Percentiles rank a stretch among this genome's conserved stretches.
phyloP scores from a whole-genome alignment of 2,888 invertebrate genomes.

The Saturnia japonica region DNA sequence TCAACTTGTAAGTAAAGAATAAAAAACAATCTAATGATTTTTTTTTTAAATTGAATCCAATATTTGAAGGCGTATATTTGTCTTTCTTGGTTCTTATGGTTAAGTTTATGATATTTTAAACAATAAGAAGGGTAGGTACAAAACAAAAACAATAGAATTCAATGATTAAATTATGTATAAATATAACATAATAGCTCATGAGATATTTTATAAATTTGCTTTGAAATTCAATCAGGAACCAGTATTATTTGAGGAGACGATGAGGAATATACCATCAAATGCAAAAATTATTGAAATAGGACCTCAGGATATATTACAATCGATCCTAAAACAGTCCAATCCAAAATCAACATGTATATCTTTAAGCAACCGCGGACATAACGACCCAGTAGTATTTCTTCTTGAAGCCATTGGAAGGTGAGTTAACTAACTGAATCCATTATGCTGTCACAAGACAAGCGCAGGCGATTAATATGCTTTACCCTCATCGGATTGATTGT shows the following conservation, averaged over 20 bases:
- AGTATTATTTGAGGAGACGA: slow-evolving; percentile 88
- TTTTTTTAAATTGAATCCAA: neutral
- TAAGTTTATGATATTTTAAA: too few species aligned
- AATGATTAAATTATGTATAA: too few species aligned
- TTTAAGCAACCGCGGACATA: slow-evolving; percentile 84
- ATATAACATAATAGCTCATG: too few species aligned
- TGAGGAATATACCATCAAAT: slow-evolving; percentile 86
- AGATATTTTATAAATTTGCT: neutral
- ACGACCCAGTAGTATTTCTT: slow-evolving; percentile 79
- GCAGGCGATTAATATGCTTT: too few species aligned
- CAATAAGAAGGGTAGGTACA: too few species aligned
- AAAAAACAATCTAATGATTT: neutral
- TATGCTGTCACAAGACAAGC: neutral
- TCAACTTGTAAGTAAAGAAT: slow-evolving; percentile 75
- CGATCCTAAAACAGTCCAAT: slow-evolving; percentile 66
- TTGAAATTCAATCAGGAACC: slow-evolving; percentile 57
- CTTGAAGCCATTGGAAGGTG: slow-evolving; percentile 82
- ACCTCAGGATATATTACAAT: slow-evolving; percentile 23
- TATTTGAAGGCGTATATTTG: too few species aligned
- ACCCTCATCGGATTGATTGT: too few species aligned
- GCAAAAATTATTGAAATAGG: slow-evolving; percentile 82
- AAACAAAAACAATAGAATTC: too few species aligned
- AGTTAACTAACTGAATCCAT: slow-evolving; percentile 26
- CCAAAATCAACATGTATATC: slow-evolving; percentile 84
- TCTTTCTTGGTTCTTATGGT: too few species aligned